Conservation (phyloP, 2,888 invertebrate genomes). For the Tanytarsus gracilentus region DNA sequence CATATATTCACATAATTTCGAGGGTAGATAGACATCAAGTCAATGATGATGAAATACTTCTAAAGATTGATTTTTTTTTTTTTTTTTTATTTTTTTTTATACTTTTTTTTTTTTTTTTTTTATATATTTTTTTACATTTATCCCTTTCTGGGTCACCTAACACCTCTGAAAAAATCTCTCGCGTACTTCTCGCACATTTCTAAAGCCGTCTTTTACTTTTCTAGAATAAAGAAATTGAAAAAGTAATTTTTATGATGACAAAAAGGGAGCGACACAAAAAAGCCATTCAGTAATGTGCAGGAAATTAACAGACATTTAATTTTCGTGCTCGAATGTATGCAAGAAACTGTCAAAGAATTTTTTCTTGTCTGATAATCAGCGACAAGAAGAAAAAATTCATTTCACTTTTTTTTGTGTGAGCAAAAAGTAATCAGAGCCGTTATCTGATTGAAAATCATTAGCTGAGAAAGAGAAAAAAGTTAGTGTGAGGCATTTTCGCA, state of each 20-base stretch:
- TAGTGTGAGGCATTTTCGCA: neutral
- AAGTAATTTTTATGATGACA: slow-evolving; percentile 11
- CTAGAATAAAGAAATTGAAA: too few relatives aligned
- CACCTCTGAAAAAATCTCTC: too few relatives aligned
- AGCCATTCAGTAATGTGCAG: neutral
- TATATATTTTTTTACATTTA: too few relatives aligned
- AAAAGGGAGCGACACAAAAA: too few relatives aligned
- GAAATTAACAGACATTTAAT: neutral
- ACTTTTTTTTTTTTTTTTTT: neutral
- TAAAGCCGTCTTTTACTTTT: too few relatives aligned
- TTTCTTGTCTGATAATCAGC: too few relatives aligned
- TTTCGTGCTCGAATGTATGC: neutral
- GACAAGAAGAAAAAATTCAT: too few relatives aligned
- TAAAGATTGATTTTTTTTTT: neutral
- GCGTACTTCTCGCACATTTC: too few relatives aligned
- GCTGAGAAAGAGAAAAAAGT: neutral
- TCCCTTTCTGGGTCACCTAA: too few relatives aligned
- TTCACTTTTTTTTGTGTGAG: neutral
- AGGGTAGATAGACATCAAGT: slow-evolving; percentile 2
- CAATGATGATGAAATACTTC: neutral
- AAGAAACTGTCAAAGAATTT: neutral
- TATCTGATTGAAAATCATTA: slow-evolving; percentile 11
- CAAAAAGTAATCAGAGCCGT: slow-evolving; percentile 1
- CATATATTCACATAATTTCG: too few relatives aligned
- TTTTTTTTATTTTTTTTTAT: neutral